Base-by-base conservation (phyloP, 2,797 vertebrate species). In the Acipenser transmontanus region DNA sequence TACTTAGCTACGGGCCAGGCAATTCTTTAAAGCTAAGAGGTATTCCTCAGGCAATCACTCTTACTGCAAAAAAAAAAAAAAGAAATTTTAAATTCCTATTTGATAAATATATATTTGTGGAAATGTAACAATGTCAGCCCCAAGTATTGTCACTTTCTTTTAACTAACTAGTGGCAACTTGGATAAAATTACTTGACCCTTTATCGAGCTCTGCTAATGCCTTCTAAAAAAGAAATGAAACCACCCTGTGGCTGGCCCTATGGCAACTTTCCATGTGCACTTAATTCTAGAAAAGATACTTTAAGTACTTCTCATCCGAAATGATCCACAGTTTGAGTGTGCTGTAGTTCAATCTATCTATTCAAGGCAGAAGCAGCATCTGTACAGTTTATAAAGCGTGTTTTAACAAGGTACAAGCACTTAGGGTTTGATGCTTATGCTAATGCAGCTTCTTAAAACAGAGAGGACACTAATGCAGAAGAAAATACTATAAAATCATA, bases 151-250 rank as follows among this genome's bases (percentile, higher is more conserved):
- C 84, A 80, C 86, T 85, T 84, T 80, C 84, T 80, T 83, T 88
- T 87, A 89, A 88, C 89, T 89, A 89, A 89, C 84, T 87, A 78
- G 84, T 84, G 86, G 88, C 88, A 85, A 85, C 82, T 85, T 91
- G 87, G 89, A 91, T 93, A 90, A 91, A 92, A 92, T 93, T 91
- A 92, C 91, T 90, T 87, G 87, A 88, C 87, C 91, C 88, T 92
- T 91, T 88, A 92, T 92, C 86, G 87, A 91, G 91, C 91, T 89
- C 84, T 87, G 81, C 84, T 93, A 91, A 91, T 91, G 89, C 85
- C 85, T 88, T 91, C 89, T 86, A 88, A 91, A 89, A 84, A 87
- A 90, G 86, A 88, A 91, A 90, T 91, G 87, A 91, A 89, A 89
- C 82, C 74, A 74, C 82, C 90, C 82, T 68, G 70, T 72, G 64